phyloP scores from a whole-genome alignment of 1,140 invertebrate genomes.

The Tenebrio molitor region DNA sequence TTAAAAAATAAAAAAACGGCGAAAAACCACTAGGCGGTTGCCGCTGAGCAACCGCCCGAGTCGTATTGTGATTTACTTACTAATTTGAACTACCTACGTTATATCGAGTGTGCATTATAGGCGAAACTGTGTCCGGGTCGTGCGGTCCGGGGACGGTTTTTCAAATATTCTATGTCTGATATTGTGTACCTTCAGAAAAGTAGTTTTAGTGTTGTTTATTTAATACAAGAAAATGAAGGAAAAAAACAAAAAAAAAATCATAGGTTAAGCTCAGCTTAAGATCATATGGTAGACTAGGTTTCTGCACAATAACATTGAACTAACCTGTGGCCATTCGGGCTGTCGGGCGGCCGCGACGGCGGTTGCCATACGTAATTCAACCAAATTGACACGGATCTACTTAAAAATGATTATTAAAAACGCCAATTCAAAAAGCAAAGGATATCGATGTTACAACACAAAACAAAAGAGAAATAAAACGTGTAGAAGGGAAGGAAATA shows the following conservation, averaged over 20 bases:
- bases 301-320: constrained; percentile 53
- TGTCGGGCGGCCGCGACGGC: constrained; percentile 20
- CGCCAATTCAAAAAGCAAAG: constrained; percentile 30
- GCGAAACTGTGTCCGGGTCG: constrained; percentile 34
- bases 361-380: constrained; percentile 26
- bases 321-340: constrained; percentile 34
- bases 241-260: constrained; percentile 55
- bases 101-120: constrained; percentile 61
- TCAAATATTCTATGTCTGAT: constrained; percentile 61
- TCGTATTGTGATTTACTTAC: constrained; percentile 60
- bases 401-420: constrained; percentile 25
- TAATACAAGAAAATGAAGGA: constrained; percentile 52
- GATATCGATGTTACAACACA: constrained; percentile 36
- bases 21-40: constrained; percentile 6
- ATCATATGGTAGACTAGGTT: constrained; percentile 42
- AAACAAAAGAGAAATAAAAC: constrained; percentile 23
- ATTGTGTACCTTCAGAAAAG: constrained; percentile 63
- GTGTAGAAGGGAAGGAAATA: constrained; percentile 46
- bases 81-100: constrained; percentile 56
- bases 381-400: constrained; percentile 35
- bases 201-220: constrained; percentile 63
- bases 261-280: constrained; percentile 48
- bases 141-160: constrained; percentile 6
- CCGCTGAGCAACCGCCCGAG: constrained; percentile 37
- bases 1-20: constrained; percentile 33